Evolutionary conservation across 2,113 vertebrate species (phyloP).

Genomic region (Genyomyrus donnyi): DNA sequence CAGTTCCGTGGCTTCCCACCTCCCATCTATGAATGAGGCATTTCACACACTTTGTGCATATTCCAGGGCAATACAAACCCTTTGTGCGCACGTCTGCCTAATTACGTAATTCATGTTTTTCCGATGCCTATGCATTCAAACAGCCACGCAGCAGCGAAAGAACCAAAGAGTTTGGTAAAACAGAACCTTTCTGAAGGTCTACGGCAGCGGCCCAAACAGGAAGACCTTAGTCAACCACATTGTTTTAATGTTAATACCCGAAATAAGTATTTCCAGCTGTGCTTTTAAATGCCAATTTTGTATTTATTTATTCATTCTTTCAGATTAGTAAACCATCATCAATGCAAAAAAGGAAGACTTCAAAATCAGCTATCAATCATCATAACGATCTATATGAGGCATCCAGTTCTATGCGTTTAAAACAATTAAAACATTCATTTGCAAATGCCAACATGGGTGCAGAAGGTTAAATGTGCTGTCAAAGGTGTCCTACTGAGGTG

Average conservation of each 20-base stretch:
- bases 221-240: background rate
- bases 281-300: background rate
- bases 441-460: background rate
- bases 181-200: background rate
- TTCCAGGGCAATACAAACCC: slow-evolving; percentile 37
- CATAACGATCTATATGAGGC: background rate
- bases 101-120: slow-evolving; percentile 53
- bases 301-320: background rate
- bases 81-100: slow-evolving; percentile 45
- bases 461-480: background rate
- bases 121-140: slow-evolving; percentile 50
- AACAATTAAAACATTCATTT: background rate
- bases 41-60: slow-evolving; percentile 29
- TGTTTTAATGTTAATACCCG: background rate
- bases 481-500: background rate
- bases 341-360: background rate
- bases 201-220: background rate
- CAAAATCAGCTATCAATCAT: background rate
- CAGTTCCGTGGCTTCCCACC: background rate
- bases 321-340: background rate
- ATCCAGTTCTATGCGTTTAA: background rate
- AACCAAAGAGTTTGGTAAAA: slow-evolving; percentile 53
- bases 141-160: slow-evolving; percentile 37
- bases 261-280: background rate
- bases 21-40: slow-evolving; percentile 35